phyloP scores from a whole-genome alignment of 2,888 invertebrate species.

The Rhamphomyia laevipes region DNA sequence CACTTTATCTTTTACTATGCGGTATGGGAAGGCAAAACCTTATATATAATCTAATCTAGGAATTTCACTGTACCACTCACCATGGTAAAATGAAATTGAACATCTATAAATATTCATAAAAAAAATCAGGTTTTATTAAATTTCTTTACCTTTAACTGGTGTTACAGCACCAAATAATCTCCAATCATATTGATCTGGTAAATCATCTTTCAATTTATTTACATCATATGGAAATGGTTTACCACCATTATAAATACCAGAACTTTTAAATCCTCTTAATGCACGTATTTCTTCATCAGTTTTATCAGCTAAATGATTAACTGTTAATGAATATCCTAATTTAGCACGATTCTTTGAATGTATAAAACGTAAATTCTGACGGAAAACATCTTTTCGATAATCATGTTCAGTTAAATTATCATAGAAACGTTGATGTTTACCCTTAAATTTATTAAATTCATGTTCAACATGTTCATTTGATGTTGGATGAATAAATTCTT shows the following conservation, averaged over 20 bases:
- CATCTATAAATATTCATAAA: neutral
- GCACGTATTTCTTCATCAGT: conserved; percentile 64
- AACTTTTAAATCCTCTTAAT: conserved; percentile 53
- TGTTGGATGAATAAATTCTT: conserved; percentile 69
- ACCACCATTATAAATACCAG: conserved; percentile 58
- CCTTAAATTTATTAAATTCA: conserved; percentile 61
- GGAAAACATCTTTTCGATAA: conserved; percentile 63
- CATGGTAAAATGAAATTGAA: neutral
- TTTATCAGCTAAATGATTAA: conserved; percentile 83
- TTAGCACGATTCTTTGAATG: conserved; percentile 70
- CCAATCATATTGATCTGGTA: conserved; percentile 82
- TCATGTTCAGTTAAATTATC: conserved; percentile 50
- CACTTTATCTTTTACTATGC: no score
- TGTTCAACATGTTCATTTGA: conserved; percentile 57
- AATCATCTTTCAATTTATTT: conserved; percentile 39
- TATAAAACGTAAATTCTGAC: conserved; percentile 75
- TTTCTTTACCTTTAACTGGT: conserved; percentile 72
- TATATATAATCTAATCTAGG: no score
- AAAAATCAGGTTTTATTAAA: no score
- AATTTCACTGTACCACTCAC: no score
- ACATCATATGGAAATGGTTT: conserved; percentile 63
- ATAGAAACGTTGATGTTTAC: conserved; percentile 60
- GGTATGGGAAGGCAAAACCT: no score
- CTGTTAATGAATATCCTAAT: conserved; percentile 56
- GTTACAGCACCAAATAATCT: conserved; percentile 85